Base-by-base conservation (phyloP, 2,888 invertebrate species). In the Sipha maydis region DNA sequence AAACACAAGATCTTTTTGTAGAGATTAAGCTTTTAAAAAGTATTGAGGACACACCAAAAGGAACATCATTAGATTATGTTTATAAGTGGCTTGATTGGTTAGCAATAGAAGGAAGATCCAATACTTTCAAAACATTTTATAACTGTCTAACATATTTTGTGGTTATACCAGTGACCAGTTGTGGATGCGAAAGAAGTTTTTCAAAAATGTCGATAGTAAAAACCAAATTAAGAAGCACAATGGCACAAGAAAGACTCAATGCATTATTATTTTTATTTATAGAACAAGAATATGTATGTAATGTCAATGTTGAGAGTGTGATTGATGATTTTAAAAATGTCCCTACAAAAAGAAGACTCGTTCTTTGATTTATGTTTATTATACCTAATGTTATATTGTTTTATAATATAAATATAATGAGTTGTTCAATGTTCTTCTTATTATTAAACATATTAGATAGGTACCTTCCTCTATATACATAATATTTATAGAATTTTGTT, bases 291-390 rank as follows among this genome's bases (percentile, higher is more conserved):
- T 83, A 31, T 19, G 48, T 73, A 34, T 34, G 79, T 79, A 31
- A 73, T 73, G 25, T 83, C 54, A 71, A 73, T 73, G 71, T 83
- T 83, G 83, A 83, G 7, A 71, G 28, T 28, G 83, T 83, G n/a
- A 83, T 83, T 73, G 83, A 83, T 83, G 83, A 73, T 82, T 82
- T 83, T 54, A 83, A 83, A 83, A 83, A 83, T 83, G 69, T 83
- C 21, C 48, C 82, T 31, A 25, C 82, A 38, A 71, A 83, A 83
- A 83, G 69, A 83, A 83, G 71, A 83, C 82, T 83, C 21, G 31
- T 71, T 61, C 48, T 83, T 69, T 83, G 82, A 83, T n/a, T 1
- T n/a, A 83, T 82, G 41, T 83, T 69, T 69, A 34, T 48, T 54
- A 56, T 34, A 83, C 48, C 21, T 71, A 4, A 83, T 71, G 48